Evolutionary conservation across 2,797 vertebrate species (phyloP).

Genomic region (Pampus argenteus): DNA sequence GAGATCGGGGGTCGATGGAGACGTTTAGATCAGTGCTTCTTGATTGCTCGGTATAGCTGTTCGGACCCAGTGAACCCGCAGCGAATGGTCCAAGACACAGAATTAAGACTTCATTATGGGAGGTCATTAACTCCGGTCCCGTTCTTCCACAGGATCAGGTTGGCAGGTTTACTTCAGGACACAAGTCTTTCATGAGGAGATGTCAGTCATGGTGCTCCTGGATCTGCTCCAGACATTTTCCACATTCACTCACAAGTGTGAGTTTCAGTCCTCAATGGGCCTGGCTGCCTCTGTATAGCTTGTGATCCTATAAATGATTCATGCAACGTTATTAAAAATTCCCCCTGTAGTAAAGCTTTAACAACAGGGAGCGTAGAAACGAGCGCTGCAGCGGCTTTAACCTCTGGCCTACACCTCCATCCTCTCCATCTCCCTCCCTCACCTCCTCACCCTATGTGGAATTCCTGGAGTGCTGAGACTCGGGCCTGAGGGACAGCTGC

Average conservation of each 20-base stretch:
- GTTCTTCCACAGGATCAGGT: constrained; percentile 63
- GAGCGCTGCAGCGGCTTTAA: constrained; percentile 12
- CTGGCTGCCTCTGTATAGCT: constrained; percentile 35
- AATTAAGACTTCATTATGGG: constrained; percentile 81
- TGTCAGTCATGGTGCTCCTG: constrained; percentile 72
- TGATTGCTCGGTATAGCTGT: constrained; percentile 62
- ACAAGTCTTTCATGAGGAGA: constrained; percentile 72
- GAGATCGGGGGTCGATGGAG: constrained; percentile 37
- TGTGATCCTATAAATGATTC: constrained; percentile 56
- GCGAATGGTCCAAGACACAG: constrained; percentile 66
- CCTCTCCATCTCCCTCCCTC: constrained; percentile 17
- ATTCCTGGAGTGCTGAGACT: constrained; percentile 47
- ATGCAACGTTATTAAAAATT: constrained; percentile 56
- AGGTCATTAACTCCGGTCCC: constrained; percentile 74
- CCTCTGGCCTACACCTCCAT: constrained; percentile 13
- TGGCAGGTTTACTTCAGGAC: constrained; percentile 77
- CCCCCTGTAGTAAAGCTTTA: constrained; percentile 17
- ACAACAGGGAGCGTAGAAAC: constrained; percentile 1
- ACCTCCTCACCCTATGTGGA: constrained; percentile 19
- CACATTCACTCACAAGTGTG: constrained; percentile 66
- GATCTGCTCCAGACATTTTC: constrained; percentile 73
- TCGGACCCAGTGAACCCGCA: constrained; percentile 74
- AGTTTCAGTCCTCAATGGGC: constrained; percentile 48
- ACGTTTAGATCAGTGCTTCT: constrained; percentile 68
- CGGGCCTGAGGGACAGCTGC: constrained; percentile 23